Percentiles rank a stretch among this genome's conserved stretches.
Evolutionary conservation across 2,888 invertebrate genomes (phyloP).

Genomic region (Petrolisthes cinctipes): DNA sequence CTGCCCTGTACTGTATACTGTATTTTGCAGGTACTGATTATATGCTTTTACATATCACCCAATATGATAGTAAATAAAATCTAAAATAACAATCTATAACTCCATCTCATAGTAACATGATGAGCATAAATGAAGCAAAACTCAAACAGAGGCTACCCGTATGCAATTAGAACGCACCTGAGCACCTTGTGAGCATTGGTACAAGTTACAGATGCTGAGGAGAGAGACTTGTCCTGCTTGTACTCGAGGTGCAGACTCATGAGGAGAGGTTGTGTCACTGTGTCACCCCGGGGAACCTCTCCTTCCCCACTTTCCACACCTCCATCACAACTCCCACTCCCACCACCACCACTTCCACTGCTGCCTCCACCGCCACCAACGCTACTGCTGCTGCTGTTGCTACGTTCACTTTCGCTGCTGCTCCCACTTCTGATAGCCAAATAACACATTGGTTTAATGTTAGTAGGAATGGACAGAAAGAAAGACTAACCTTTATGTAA

Average conservation of each 20-base stretch:
- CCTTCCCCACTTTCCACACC: conserved; percentile 25
- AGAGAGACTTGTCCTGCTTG: conserved; percentile 85
- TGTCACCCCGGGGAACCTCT: conserved; percentile 56
- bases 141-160: not conserved
- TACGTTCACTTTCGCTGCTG: conserved; percentile 24
- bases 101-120: not conserved
- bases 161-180: conserved; percentile 66
- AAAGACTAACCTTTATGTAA: too few relatives aligned
- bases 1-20: too few relatives aligned
- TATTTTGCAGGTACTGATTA: too few relatives aligned
- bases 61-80: not conserved
- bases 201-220: conserved; percentile 81
- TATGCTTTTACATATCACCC: not conserved
- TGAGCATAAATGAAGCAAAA: not conserved
- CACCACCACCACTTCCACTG: conserved; percentile 21
- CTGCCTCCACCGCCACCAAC: conserved; percentile 7
- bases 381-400: conserved; percentile 27
- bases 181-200: conserved; percentile 73
- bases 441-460: not conserved
- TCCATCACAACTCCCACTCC: conserved; percentile 7
- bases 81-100: not conserved
- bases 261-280: conserved; percentile 72
- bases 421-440: conserved; percentile 41
- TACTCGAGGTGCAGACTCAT: conserved; percentile 81
- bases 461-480: not conserved